Conservation (phyloP, 2,797 vertebrate genomes). For the Lagocephalus sceleratus region DNA sequence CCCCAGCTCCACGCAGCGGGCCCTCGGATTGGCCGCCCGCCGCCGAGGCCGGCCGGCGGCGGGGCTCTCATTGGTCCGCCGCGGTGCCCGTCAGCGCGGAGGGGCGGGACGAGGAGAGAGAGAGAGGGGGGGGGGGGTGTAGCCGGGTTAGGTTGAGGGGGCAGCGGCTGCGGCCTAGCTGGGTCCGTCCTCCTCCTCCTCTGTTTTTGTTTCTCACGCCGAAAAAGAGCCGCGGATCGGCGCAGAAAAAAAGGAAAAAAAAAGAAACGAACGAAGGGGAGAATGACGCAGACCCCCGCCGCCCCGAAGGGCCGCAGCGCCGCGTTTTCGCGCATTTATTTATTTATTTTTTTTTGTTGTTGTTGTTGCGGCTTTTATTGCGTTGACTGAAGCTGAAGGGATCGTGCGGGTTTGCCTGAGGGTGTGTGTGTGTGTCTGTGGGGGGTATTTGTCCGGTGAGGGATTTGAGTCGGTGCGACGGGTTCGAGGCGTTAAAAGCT, state of each 20-base stretch:
- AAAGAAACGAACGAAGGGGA: no score
- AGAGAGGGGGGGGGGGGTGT: no score
- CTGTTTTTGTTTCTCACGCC: slow-evolving; percentile 28
- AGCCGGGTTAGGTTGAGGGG: slow-evolving; percentile 71
- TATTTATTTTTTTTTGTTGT: no score
- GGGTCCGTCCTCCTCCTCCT: slow-evolving; percentile 54
- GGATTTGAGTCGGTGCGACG: background rate
- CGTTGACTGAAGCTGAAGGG: slow-evolving; percentile 15
- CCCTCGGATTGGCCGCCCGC: slow-evolving; percentile 67
- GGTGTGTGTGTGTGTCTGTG: no score
- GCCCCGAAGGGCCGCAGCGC: no score
- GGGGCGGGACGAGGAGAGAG: slow-evolving; percentile 72
- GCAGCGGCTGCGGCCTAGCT: slow-evolving; percentile 81
- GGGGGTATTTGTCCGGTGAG: no score
- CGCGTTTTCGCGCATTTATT: no score
- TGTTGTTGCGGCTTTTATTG: slow-evolving; percentile 46
- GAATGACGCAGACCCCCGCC: no score
- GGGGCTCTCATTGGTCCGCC: slow-evolving; percentile 46
- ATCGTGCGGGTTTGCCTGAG: no score
- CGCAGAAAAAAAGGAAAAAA: slow-evolving; percentile 5
- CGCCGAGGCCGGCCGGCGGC: slow-evolving; percentile 50
- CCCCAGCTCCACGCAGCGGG: no score
- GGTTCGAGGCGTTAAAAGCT: slow-evolving; percentile 1
- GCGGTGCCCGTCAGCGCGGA: slow-evolving; percentile 45
- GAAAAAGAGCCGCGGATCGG: background rate